Evolutionary conservation across 1,140 invertebrate species (phyloP).

Genomic region (Idris sp.): DNA sequence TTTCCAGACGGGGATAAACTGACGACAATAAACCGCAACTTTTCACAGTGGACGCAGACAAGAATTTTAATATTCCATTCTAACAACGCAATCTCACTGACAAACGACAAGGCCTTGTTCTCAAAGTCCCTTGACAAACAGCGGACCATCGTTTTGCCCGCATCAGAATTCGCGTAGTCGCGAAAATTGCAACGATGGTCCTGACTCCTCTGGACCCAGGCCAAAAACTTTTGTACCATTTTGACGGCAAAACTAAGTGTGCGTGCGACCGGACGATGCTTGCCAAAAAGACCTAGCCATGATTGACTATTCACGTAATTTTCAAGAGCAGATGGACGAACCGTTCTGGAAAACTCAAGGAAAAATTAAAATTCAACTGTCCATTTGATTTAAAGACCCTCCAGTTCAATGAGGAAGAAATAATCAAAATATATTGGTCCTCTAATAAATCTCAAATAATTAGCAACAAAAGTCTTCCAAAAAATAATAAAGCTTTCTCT

Average conservation of each 20-base stretch:
- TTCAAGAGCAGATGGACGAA: too few relatives aligned
- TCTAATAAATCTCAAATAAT: too few relatives aligned
- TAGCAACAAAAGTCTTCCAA: too few relatives aligned
- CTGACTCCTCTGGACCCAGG: conserved; percentile 62
- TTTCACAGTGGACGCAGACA: conserved; percentile 4
- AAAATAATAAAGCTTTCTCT: too few relatives aligned
- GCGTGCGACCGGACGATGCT: conserved; percentile 41
- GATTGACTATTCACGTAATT: conserved; percentile 55
- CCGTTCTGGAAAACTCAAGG: too few relatives aligned
- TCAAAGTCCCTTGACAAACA: conserved; percentile 61
- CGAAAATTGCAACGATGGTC: conserved; percentile 32
- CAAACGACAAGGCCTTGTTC: conserved; percentile 45
- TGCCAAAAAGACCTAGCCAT: conserved; percentile 50
- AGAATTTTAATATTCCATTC: conserved; percentile 58
- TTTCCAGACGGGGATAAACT: neutral
- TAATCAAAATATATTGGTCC: too few relatives aligned
- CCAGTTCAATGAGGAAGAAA: too few relatives aligned
- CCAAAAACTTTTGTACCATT: conserved; percentile 69
- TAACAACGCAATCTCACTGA: conserved; percentile 43
- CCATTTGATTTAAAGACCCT: too few relatives aligned
- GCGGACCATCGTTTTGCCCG: conserved; percentile 44
- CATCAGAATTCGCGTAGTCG: conserved; percentile 48
- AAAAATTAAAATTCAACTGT: too few relatives aligned
- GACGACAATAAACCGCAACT: conserved; percentile 16
- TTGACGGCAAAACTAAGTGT: conserved; percentile 70